Evolutionary conservation across 2,797 vertebrate species (phyloP).

Genomic region (Coreius guichenoti): DNA sequence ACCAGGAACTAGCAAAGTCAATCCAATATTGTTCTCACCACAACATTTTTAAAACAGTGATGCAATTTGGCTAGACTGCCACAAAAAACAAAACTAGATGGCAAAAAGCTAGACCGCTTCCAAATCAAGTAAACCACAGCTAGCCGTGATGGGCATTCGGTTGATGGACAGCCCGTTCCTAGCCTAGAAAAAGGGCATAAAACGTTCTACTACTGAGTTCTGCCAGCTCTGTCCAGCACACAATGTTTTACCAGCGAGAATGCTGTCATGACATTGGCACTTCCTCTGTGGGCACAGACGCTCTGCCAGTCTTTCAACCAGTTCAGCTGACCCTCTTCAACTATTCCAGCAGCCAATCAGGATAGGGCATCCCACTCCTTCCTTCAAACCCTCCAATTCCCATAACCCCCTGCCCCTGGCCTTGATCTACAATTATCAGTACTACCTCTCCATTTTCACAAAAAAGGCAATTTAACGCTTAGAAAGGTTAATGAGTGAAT

Average conservation of each 20-base stretch:
- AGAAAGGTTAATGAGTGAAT: slow-evolving; percentile 70
- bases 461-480: slow-evolving; percentile 65
- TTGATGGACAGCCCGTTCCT: neutral
- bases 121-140: neutral
- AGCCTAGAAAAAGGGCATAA: neutral
- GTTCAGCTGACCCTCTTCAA: slow-evolving; percentile 7
- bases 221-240: neutral
- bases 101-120: neutral
- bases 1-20: neutral
- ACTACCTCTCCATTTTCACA: slow-evolving; percentile 64
- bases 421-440: slow-evolving; percentile 76
- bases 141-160: neutral
- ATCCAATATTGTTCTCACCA: neutral
- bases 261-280: slow-evolving; percentile 7
- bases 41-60: slow-evolving; percentile 31
- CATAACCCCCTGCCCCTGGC: slow-evolving; percentile 40
- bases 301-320: neutral
- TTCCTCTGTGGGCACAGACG: neutral
- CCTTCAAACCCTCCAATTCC: slow-evolving; percentile 14
- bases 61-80: neutral
- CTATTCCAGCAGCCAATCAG: neutral
- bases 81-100: neutral
- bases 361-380: neutral
- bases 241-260: neutral
- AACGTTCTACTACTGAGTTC: neutral